Base-by-base conservation (phyloP, 1,140 invertebrate species). In the Drosophila mayri region DNA sequence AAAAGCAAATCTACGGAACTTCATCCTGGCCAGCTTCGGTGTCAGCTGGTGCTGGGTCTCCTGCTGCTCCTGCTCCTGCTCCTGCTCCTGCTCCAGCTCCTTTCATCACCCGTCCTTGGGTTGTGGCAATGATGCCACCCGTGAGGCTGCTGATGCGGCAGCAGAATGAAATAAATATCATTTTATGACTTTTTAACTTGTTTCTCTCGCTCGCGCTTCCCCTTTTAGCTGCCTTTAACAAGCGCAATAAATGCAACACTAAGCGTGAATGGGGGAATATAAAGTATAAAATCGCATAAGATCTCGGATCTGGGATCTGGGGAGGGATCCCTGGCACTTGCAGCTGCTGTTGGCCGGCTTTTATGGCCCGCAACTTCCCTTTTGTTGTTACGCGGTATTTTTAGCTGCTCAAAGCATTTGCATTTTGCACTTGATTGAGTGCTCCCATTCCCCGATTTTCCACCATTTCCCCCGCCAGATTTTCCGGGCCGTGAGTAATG, bases 111-210 rank as follows among this genome's bases (percentile, higher is more conserved):
- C 63, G 32, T 37, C 41, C 52, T 74, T 14, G 62, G 52, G 59
- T 6, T 55, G 44, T 63, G 47, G 47, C 73, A 59, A 65, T 86
- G 66, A 79, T 82, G 79, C 84, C 84, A 88, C 84, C 84, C 84
- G 85, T 80, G 67, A 83, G 76, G 76, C 76, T 61, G 54, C 64
- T 66, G 58, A 54, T 77, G 80, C 85, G 76, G 76, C 77, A 71
- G 49, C 70, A 63, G 74, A 88, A 88, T 79, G 85, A 90, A 90
- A 90, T 90, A 90, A 85, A 90, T 90, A 90, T 90, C 66, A 90
- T 90, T 90, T 90, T 90, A 90, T 90, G 85, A 90, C 81, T 90
- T 90, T 90, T 90, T 90, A 90, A 90, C 85, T 90, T 90, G 86
- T 84, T 85, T 76, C 77, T 64, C 61, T 68, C 73, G 79, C 76